A percentile compares a stretch with the other conserved stretches of the same genome.
Conservation (phyloP, 2,888 invertebrate species). For the Drosophila differens region DNA sequence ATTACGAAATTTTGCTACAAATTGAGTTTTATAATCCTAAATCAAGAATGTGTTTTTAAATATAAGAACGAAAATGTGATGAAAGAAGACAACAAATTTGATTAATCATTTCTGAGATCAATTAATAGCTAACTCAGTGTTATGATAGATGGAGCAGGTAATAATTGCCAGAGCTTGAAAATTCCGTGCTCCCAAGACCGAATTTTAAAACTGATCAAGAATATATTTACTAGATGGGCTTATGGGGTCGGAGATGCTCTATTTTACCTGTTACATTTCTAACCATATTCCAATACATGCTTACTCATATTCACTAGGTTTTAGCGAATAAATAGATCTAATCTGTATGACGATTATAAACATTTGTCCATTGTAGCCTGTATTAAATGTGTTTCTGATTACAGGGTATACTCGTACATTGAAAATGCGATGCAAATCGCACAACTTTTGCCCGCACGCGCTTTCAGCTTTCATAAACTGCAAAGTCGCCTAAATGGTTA, state of each 20-base stretch:
- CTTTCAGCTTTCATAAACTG: slow-evolving; percentile 58
- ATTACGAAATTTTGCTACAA: not conserved
- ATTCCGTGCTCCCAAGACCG: not conserved
- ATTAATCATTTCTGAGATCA: no score
- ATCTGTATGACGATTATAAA: not conserved
- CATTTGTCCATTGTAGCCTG: not conserved
- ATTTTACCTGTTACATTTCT: not conserved
- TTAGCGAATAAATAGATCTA: no score
- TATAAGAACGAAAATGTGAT: not conserved
- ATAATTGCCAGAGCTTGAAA: not conserved
- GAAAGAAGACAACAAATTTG: not conserved
- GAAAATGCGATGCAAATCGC: slow-evolving; percentile 19
- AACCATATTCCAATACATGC: no score
- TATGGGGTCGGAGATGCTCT: fast-evolving
- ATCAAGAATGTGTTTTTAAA: not conserved
- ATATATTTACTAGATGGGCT: not conserved
- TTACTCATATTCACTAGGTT: no score
- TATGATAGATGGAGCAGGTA: not conserved
- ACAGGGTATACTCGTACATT: not conserved
- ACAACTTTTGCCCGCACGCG: slow-evolving; percentile 12
- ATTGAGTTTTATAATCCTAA: not conserved
- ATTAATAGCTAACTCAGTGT: not conserved
- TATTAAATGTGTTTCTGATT: not conserved
- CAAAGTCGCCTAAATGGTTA: slow-evolving; percentile 66
- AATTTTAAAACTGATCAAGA: not conserved